A percentile compares a stretch with the other conserved stretches of the same genome.
Evolutionary conservation across 2,888 invertebrate genomes (phyloP).

Genomic region (Venusia cambrica): DNA sequence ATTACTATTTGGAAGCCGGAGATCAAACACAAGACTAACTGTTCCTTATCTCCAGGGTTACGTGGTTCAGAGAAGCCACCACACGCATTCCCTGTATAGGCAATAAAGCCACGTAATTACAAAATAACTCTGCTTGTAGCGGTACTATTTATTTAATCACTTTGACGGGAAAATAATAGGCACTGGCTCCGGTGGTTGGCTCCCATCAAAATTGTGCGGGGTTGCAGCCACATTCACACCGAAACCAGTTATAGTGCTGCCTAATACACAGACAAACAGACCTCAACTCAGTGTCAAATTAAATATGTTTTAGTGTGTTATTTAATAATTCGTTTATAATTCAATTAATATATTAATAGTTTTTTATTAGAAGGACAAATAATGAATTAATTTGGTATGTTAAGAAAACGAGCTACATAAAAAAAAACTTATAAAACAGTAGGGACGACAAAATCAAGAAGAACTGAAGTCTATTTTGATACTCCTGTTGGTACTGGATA

Average conservation of each 20-base stretch:
- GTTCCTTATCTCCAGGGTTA: slow-evolving; percentile 40
- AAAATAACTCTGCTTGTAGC: slow-evolving; percentile 68
- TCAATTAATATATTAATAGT: too few species aligned
- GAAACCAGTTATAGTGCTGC: slow-evolving; percentile 2
- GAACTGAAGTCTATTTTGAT: too few species aligned
- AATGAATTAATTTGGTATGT: too few species aligned
- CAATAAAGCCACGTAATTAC: slow-evolving; percentile 75
- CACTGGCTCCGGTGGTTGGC: slow-evolving; percentile 37
- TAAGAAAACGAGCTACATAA: too few species aligned
- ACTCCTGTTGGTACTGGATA: too few species aligned
- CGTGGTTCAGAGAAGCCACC: slow-evolving; percentile 32
- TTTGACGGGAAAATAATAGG: slow-evolving; percentile 77
- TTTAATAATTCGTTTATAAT: too few species aligned
- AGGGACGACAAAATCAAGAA: too few species aligned
- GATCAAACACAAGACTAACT: slow-evolving; percentile 21
- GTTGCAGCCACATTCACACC: slow-evolving; percentile 1
- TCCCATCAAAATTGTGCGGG: slow-evolving; percentile 58
- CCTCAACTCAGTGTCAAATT: neutral
- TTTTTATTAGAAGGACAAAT: too few species aligned
- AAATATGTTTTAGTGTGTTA: neutral
- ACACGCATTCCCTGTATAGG: slow-evolving; percentile 62
- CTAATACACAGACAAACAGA: neutral
- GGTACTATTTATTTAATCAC: slow-evolving; percentile 79
- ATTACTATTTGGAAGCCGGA: too few species aligned
- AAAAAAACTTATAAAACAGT: too few species aligned